A percentile compares a stretch with the other conserved stretches of the same genome.
phyloP scores from a whole-genome alignment of 2,113 vertebrate species.

The Lipotes vexillifer region DNA sequence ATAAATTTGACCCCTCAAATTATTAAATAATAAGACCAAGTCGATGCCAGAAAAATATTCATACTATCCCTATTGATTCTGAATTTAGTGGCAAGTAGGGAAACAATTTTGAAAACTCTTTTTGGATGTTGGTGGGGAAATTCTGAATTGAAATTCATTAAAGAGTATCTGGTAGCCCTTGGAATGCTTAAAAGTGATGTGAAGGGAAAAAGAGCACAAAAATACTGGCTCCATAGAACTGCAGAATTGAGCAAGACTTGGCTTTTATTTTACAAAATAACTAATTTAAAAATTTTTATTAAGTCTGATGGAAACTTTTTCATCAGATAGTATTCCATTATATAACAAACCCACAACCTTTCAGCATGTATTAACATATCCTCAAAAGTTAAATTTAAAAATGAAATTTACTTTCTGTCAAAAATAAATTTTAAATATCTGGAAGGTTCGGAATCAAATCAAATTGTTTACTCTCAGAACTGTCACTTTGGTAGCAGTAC shows the following conservation, averaged over 20 bases:
- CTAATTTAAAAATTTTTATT: not conserved
- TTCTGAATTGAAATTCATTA: not conserved
- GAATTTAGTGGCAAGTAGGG: not conserved
- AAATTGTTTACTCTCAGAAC: not conserved
- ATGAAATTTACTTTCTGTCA: not conserved
- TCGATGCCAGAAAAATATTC: not conserved
- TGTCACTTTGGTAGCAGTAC: not conserved
- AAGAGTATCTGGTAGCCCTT: not conserved
- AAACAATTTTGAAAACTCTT: not conserved
- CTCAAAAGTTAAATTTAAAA: conserved; percentile 23
- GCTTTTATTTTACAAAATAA: conserved; percentile 23
- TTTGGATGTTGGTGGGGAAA: not conserved
- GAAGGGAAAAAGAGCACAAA: not conserved
- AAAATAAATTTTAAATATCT: conserved; percentile 9
- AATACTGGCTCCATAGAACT: not conserved
- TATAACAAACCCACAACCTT: not conserved
- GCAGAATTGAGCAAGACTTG: not conserved
- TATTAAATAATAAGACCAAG: not conserved
- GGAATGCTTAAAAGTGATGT: not conserved
- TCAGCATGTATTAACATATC: not conserved
- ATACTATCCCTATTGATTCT: not conserved
- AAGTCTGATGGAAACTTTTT: not conserved
- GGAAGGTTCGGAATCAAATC: not conserved
- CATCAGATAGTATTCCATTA: not conserved
- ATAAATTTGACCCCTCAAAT: accelerated